Evolutionary conservation across 2,113 vertebrate genomes (phyloP).

Genomic region (Carlito syrichta): DNA sequence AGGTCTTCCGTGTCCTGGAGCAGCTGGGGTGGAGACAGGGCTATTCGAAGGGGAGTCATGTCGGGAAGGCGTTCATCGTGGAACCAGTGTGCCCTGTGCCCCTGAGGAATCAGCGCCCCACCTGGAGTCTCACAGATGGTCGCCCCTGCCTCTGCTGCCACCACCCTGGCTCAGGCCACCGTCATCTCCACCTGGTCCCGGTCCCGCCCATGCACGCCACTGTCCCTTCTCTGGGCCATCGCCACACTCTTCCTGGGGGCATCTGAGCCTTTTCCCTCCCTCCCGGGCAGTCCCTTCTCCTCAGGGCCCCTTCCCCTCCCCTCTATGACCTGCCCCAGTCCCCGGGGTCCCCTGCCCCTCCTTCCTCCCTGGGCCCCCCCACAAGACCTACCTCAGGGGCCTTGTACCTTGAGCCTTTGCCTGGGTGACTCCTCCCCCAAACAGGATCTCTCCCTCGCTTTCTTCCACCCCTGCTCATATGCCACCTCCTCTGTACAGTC

Average conservation of each 20-base stretch:
- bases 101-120: background rate
- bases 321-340: background rate
- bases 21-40: too few species aligned
- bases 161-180: too few species aligned
- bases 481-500: background rate
- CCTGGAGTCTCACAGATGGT: background rate
- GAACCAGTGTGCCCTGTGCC: fast-evolving
- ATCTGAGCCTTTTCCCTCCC: too few species aligned
- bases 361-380: background rate
- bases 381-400: background rate
- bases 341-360: fast-evolving
- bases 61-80: fast-evolving
- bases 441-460: background rate
- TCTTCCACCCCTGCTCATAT: background rate
- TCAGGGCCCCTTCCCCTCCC: too few species aligned
- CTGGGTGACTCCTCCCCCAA: background rate
- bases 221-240: fast-evolving
- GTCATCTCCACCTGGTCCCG: fast-evolving
- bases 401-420: background rate
- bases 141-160: background rate
- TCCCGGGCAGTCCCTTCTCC: too few species aligned
- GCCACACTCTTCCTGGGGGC: background rate
- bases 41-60: fast-evolving
- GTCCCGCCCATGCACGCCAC: background rate
- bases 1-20: background rate